phyloP scores from a whole-genome alignment of 2,888 invertebrate genomes.

The Nymphalis polychloros region DNA sequence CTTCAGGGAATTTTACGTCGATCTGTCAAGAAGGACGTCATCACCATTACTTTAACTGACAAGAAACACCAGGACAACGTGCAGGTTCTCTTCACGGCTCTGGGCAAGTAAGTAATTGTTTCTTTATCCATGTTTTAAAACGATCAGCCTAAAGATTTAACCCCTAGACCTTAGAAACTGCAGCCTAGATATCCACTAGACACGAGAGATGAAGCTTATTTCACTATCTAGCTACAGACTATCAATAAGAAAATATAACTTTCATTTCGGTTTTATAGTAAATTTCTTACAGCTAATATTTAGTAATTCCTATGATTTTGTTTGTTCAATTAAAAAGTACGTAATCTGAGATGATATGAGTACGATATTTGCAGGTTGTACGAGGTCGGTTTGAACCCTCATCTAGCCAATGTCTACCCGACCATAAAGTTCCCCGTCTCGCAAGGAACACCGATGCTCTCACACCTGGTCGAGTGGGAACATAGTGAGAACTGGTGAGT shows the following conservation, averaged over 20 bases:
- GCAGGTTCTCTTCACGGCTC: constrained; percentile 81
- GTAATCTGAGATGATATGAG: too few relatives aligned
- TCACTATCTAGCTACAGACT: too few relatives aligned
- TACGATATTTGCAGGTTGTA: constrained; percentile 82
- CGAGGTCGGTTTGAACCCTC: constrained; percentile 87
- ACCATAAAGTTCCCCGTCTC: background rate
- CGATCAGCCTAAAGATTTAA: too few relatives aligned
- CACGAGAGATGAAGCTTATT: too few relatives aligned
- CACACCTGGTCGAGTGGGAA: constrained; percentile 91
- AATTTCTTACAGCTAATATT: too few relatives aligned
- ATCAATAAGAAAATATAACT: too few relatives aligned
- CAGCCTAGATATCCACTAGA: too few relatives aligned
- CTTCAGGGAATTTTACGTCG: constrained; percentile 92
- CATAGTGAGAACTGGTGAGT: constrained; percentile 86
- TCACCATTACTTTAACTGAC: constrained; percentile 89
- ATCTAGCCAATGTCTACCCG: constrained; percentile 44
- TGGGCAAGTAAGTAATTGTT: constrained; percentile 83
- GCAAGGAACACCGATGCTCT: constrained; percentile 2
- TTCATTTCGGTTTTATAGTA: too few relatives aligned
- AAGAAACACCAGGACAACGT: constrained; percentile 85
- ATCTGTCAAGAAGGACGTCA: constrained; percentile 85
- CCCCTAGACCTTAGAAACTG: too few relatives aligned
- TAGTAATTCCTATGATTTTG: too few relatives aligned
- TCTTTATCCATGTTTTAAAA: too few relatives aligned
- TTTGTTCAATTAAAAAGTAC: too few relatives aligned